Conservation (phyloP, 2,113 vertebrate species). For the Bambusicola thoracicus region DNA sequence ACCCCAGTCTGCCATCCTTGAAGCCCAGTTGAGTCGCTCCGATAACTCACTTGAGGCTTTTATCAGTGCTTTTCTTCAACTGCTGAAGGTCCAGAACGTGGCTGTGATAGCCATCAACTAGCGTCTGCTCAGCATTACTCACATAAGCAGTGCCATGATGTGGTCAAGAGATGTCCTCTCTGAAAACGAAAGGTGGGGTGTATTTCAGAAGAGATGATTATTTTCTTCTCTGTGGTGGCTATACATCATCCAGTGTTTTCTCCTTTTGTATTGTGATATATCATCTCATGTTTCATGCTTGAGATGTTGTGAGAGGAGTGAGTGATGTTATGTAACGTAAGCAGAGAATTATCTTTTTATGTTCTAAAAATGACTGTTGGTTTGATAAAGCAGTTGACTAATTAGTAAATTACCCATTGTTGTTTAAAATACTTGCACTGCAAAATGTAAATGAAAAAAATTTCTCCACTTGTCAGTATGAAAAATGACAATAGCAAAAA, state of each 20-base stretch:
- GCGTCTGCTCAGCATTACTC: neutral
- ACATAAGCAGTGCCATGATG: neutral
- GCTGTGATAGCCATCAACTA: accelerated
- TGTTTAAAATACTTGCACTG: slow-evolving; percentile 85
- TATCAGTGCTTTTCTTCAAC: neutral
- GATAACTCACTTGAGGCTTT: neutral
- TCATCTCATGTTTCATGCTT: slow-evolving; percentile 39
- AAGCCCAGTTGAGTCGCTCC: neutral
- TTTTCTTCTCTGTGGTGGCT: neutral
- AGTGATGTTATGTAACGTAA: slow-evolving; percentile 69
- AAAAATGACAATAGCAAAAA: slow-evolving; percentile 87
- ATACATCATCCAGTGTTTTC: slow-evolving; percentile 47
- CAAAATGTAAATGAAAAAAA: slow-evolving; percentile 85
- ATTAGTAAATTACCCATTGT: slow-evolving; percentile 82
- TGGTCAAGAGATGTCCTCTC: neutral
- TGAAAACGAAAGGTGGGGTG: neutral
- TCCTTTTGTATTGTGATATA: slow-evolving; percentile 35
- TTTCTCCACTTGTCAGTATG: slow-evolving; percentile 83
- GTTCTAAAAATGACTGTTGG: slow-evolving; percentile 66
- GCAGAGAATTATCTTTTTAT: slow-evolving; percentile 46
- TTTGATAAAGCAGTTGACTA: slow-evolving; percentile 75
- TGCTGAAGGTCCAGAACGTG: neutral
- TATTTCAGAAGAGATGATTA: slow-evolving; percentile 5
- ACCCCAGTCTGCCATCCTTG: neutral
- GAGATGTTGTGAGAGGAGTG: slow-evolving; percentile 43